Evolutionary conservation across 1,140 invertebrate genomes (phyloP).

Genomic region (Pectinophora gossypiella): DNA sequence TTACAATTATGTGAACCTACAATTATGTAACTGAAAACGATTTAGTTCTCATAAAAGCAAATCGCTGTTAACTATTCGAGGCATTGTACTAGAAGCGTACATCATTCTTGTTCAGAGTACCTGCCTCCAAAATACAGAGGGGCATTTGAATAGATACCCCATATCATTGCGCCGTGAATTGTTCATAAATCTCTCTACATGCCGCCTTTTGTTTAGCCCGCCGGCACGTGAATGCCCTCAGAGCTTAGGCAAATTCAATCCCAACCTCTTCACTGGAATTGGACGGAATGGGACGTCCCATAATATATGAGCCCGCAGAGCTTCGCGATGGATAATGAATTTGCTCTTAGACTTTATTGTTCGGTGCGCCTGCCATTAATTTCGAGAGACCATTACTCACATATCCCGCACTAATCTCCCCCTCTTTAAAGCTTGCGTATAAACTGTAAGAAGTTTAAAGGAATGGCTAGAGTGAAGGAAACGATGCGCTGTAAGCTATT

Average conservation of each 20-base stretch:
- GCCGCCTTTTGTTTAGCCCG: conserved; percentile 53
- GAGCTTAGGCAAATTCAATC: conserved; percentile 47
- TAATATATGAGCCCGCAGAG: conserved; percentile 7
- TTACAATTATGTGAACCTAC: too few relatives aligned
- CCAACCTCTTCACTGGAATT: conserved; percentile 26
- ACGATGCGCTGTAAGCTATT: too few relatives aligned
- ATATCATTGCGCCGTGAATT: conserved; percentile 60
- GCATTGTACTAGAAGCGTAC: conserved; percentile 25
- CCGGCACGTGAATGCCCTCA: conserved; percentile 36
- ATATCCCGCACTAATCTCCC: too few relatives aligned
- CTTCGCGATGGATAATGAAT: conserved; percentile 11
- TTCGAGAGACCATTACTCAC: too few relatives aligned
- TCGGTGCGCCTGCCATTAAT: too few relatives aligned
- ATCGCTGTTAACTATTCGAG: too few relatives aligned
- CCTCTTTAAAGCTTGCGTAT: too few relatives aligned
- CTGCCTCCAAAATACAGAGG: conserved; percentile 31
- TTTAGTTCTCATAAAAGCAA: too few relatives aligned
- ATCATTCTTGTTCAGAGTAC: conserved; percentile 37
- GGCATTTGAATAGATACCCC: conserved; percentile 53
- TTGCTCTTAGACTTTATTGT: too few relatives aligned
- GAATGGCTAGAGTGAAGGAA: too few relatives aligned
- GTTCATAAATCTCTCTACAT: conserved; percentile 57
- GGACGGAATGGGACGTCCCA: conserved; percentile 15
- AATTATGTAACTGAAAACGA: too few relatives aligned
- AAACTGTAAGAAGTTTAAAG: too few relatives aligned